Evolutionary conservation across 1,140 invertebrate genomes (phyloP), one percentile per base, ranked within the genome.

Genomic region (Cheumatopsyche charites): DNA sequence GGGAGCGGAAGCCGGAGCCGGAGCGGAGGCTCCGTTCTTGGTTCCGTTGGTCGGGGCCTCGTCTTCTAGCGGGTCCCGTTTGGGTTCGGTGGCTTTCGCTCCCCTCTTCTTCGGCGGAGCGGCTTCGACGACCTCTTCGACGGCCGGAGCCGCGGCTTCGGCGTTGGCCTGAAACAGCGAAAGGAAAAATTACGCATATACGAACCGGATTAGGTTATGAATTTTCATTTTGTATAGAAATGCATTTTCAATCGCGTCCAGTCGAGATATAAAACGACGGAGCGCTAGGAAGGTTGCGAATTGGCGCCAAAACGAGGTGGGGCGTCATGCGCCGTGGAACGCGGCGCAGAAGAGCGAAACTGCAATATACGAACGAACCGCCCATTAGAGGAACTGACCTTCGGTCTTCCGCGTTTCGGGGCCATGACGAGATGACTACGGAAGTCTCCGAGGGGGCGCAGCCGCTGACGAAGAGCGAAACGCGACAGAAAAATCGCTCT

Each of bases 21-120:
- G 67, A 49, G 70, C 67, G 61, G 13, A 12, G 61, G 17, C 67
- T 68, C 52, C 71, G 29, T 72, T 75, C 49, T 69, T 72, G 1
- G 43, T 15, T 3, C n/a, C n/a, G 45, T 13, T 47, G 45, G 19
- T 62, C 58, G 19, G 25, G 17, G 0, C 72, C 62, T 47, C 72
- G 62, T 52, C 47, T 25, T 74, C 71, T 12, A 52, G 19, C 36
- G 17, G 43, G 29, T 36, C 29, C n/a, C n/a, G n/a, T n/a, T n/a
- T n/a, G n/a, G n/a, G n/a, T n/a, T n/a, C n/a, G n/a, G n/a, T n/a
- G 17, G 9, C 65, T 9, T 45, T 63, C 17, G 62, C 17, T 1
- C 47, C 47, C 9, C 23, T 66, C 68, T n/a, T 71, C 67, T 12
- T 62, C 42, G 52, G 36, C 45, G 62, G 43, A 49, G 23, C 49